A percentile compares a stretch with the other conserved stretches of the same genome.
phyloP scores from a whole-genome alignment of 2,888 invertebrate genomes.

The Osmoderma eremita region DNA sequence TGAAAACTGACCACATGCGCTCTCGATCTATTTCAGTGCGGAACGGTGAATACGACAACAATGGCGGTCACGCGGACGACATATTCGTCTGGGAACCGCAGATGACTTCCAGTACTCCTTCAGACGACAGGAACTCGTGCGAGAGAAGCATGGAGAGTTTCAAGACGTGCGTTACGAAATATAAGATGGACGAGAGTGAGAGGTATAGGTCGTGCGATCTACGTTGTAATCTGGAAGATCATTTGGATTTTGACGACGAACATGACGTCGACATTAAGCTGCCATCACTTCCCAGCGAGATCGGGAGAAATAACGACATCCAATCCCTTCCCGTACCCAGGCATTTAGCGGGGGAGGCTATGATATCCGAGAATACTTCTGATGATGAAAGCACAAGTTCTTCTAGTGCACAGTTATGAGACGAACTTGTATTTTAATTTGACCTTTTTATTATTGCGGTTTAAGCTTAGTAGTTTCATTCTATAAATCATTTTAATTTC shows the following conservation, averaged over 20 bases:
- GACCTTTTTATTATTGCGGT: constrained; percentile 37
- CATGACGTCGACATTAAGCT: constrained; percentile 56
- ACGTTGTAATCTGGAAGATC: constrained; percentile 35
- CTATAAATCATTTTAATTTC: background rate
- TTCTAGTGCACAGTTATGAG: constrained; percentile 59
- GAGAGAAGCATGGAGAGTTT: constrained; percentile 50
- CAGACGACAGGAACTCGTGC: constrained; percentile 15
- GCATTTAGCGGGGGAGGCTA: constrained; percentile 76
- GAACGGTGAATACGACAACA: constrained; percentile 49
- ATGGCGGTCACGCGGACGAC: constrained; percentile 47
- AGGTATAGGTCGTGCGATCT: constrained; percentile 17
- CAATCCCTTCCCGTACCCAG: constrained; percentile 65
- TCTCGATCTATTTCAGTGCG: constrained; percentile 63
- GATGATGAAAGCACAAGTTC: constrained; percentile 69
- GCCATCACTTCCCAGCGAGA: constrained; percentile 62
- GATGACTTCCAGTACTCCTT: constrained; percentile 52
- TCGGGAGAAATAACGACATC: constrained; percentile 56
- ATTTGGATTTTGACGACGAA: constrained; percentile 52
- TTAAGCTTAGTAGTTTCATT: constrained; percentile 10
- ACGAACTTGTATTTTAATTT: constrained; percentile 52
- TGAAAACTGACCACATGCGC: constrained; percentile 57
- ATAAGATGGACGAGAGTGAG: constrained; percentile 40
- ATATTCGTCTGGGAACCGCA: constrained; percentile 51
- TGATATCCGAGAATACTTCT: constrained; percentile 73
- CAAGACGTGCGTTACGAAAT: constrained; percentile 30